These are phyloP conservation scores for Kobus ellipsiprymnus DNA, from an alignment of 2,113 vertebrate genomes.

Conservation along the genomic window DNA sequence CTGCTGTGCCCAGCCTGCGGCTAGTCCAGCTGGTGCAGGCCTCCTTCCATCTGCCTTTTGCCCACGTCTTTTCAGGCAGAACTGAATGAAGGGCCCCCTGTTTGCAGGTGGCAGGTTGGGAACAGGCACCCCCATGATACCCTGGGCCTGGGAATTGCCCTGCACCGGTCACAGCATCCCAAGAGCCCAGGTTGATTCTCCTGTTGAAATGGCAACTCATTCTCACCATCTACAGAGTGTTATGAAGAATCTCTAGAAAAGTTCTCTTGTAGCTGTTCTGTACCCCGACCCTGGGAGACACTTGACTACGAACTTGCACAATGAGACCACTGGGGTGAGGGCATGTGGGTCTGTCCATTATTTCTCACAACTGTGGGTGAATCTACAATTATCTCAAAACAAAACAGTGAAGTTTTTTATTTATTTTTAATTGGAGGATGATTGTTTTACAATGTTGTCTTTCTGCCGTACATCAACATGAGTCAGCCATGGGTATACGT, in stretches of 20 bases:
- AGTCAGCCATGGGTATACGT: neutral
- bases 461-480: neutral
- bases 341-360: neutral
- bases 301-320: neutral
- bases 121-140: neutral
- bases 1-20: neutral
- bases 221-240: neutral
- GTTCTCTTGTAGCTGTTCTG: neutral
- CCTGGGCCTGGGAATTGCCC: neutral
- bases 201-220: neutral
- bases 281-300: neutral
- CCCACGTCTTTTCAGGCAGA: neutral
- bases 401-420: neutral
- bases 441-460: neutral
- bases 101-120: neutral
- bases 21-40: neutral
- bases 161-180: neutral
- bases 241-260: neutral
- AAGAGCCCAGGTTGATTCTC: neutral
- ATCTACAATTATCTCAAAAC: neutral
- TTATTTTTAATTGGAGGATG: neutral
- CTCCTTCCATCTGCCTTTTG: neutral
- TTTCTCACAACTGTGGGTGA: neutral
- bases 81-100: neutral
- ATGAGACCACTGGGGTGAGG: neutral